Evolutionary conservation across 30 jellyfish, hydroid and myxozoan species (phyloP), one percentile per base, ranked within the genome.

Genomic region (Haliclystus octoradiatus): DNA sequence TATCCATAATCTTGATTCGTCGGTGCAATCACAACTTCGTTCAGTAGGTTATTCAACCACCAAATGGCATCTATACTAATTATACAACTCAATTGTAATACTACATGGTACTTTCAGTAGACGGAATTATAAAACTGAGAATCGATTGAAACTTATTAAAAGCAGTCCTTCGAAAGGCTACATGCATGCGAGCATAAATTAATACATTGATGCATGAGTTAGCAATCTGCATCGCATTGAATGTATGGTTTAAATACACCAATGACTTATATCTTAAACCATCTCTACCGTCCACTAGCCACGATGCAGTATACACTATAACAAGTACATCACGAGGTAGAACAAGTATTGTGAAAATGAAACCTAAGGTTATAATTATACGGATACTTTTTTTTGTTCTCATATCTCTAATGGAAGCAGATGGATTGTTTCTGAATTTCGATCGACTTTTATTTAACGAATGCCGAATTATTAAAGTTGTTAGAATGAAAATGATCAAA

Each of bases 131-230:
- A n/a, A n/a, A n/a, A n/a, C n/a, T n/a, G n/a, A n/a, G n/a, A n/a
- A n/a, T n/a, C n/a, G n/a, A n/a, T n/a, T n/a, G n/a, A n/a, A n/a
- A n/a, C n/a, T n/a, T n/a, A n/a, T n/a, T n/a, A n/a, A n/a, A n/a
- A n/a, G n/a, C n/a, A n/a, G n/a, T n/a, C n/a, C 66, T 26, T 28
- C 52, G 66, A 65, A 57, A 72, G 5, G 34, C 26, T 64, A 40
- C 72, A 52, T 88, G 94, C 94, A 88, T 88, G 29, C 62, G 63
- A 49, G 92, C 80, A 52, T 79, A 88, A 0, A 88, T 88, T 49
- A 88, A 88, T 40, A 81, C 87, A 53, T 88, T 88, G 3, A 76
- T 93, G 64, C 97, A 80, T n/a, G 94, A 78, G 73, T 88, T 88
- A 30, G 97, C 87, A 0, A 85, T 81, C 52, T 88, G 94, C 70